These are phyloP conservation scores for Lucilia sericata DNA, from an alignment of 1,140 invertebrate species.

Conservation along the genomic window DNA sequence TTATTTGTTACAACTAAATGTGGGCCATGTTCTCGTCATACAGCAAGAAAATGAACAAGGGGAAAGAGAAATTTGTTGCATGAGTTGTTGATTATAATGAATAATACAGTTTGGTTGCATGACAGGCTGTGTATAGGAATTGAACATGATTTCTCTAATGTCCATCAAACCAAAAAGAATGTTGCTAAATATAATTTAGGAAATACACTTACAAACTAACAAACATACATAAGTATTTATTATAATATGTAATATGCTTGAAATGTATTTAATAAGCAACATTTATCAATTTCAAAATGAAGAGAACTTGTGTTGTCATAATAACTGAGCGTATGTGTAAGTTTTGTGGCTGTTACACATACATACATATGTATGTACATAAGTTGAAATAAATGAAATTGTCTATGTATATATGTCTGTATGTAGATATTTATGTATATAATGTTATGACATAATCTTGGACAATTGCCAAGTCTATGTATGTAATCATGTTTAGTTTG, in stretches of 20 bases:
- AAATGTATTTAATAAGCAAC: neutral
- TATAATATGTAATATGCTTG: neutral
- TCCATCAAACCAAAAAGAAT: neutral
- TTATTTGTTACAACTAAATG: neutral
- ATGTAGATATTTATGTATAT: neutral
- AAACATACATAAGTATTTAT: neutral
- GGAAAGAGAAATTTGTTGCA: neutral
- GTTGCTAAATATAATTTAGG: neutral
- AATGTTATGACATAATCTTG: conserved; percentile 6
- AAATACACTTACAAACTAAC: neutral
- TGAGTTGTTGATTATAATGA: conserved; percentile 6
- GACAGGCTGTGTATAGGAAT: neutral
- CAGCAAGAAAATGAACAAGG: neutral
- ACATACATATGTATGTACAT: neutral
- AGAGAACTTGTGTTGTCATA: neutral
- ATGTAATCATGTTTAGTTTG: conserved; percentile 12
- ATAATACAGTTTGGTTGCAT: neutral
- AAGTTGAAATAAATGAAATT: neutral
- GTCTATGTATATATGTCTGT: neutral
- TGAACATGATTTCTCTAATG: neutral
- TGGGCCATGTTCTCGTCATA: neutral
- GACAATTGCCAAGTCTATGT: conserved; percentile 3
- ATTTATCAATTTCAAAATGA: neutral
- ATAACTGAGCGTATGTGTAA: neutral
- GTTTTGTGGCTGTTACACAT: neutral